Evolutionary conservation across 2,113 vertebrate genomes (phyloP), one percentile per base, ranked within the genome.

Genomic region (Toxostoma redivivum): DNA sequence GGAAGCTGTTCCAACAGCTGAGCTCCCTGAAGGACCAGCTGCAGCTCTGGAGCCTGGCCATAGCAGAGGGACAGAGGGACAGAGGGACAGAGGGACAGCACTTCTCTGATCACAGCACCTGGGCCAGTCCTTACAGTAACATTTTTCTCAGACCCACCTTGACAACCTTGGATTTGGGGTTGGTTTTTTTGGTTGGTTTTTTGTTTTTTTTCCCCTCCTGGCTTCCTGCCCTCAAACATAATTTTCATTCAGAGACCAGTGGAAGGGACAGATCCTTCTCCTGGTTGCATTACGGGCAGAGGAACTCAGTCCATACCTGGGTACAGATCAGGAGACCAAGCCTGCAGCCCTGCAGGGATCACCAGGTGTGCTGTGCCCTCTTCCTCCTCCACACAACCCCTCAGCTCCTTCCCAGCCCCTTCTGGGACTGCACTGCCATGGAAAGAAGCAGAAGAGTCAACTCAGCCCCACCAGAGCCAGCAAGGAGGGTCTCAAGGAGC

Each of bases 281-380:
- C 61, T 31, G 28, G 9, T 1, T 35, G 53, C 10, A 2, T 28
- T 57, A 8, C 2, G 6, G 47, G 25, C 37, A 53, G 50, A 69
- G 54, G 37, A 47, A 5, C 11, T 30, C 0, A 0, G 42, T 5
- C 38, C 15, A 2, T 4, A 8, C 8, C 37, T 20, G 28, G 44
- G 44, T 58, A 33, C 5, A 9, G 27, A 23, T 5, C 50, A 81
- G 64, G 69, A 70, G 50, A 16, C 24, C 66, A 30, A 79, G 14
- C 40, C 11, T 35, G 70, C 64, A 84, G 54, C 70, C 50, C 76
- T 56, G 54, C 20, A 69, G 53, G 35, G 30, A 44, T 69, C 78
- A 1, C 14, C 25, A 8, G 22, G 17, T 50, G 30, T 25, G 2
- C 57, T 24, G 44, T 1, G 5, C 50, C n/a, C 61, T 82, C 21